phyloP scores from a whole-genome alignment of 1,140 invertebrate species.

The Ips typographus region DNA sequence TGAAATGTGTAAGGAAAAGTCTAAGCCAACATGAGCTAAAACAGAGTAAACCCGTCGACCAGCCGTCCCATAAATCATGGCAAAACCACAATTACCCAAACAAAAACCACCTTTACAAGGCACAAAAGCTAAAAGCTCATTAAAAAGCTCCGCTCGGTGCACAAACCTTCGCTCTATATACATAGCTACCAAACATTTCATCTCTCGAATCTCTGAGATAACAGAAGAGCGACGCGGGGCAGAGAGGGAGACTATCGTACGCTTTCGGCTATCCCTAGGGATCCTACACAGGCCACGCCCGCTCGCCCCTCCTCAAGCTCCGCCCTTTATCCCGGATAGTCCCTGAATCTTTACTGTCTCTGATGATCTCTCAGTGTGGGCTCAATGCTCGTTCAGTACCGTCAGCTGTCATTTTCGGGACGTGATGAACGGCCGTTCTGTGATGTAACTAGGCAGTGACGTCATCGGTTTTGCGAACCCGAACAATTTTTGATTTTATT shows the following conservation, averaged over 20 bases:
- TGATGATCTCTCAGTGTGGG: constrained; percentile 37
- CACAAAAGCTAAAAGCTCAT: constrained; percentile 34
- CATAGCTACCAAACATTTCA: constrained; percentile 22
- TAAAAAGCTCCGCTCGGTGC: constrained; percentile 33
- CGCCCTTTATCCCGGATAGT: constrained; percentile 35
- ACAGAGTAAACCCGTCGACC: not conserved
- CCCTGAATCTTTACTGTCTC: constrained; percentile 36
- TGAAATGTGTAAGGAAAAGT: no score
- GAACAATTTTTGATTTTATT: no score
- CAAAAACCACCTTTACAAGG: constrained; percentile 32
- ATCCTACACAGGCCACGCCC: constrained; percentile 28
- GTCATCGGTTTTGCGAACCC: not conserved
- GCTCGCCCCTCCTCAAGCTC: constrained; percentile 29
- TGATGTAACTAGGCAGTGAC: constrained; percentile 3
- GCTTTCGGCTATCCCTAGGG: constrained; percentile 33
- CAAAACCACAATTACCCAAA: constrained; percentile 34
- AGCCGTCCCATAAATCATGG: constrained; percentile 26
- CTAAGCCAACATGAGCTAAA: not conserved
- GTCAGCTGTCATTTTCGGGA: constrained; percentile 13
- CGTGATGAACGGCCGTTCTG: not conserved
- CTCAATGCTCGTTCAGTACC: constrained; percentile 31
- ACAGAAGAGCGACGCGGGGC: constrained; percentile 12
- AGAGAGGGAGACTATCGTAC: not conserved
- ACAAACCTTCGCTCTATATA: constrained; percentile 27
- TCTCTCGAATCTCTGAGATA: constrained; percentile 32